These are phyloP conservation scores for Candoia aspera DNA, from an alignment of 2,113 vertebrate species.

Conservation along the genomic window DNA sequence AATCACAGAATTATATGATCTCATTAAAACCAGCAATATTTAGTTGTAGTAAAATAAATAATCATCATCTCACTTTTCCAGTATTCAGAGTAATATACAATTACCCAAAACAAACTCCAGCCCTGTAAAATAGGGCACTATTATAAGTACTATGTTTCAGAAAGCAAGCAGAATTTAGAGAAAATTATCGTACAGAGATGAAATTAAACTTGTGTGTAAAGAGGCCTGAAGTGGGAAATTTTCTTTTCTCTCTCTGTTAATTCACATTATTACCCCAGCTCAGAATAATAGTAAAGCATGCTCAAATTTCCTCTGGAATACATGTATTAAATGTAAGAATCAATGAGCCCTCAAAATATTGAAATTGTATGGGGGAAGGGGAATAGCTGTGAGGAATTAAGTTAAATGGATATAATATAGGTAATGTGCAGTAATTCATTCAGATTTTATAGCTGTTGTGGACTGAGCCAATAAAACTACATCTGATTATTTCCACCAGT, in stretches of 20 bases:
- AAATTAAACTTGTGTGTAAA: neutral
- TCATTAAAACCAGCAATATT: neutral
- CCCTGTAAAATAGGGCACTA: neutral
- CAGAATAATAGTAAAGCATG: neutral
- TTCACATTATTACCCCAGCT: neutral
- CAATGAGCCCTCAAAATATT: neutral
- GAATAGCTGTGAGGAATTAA: rapidly evolving
- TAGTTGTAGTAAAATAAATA: neutral
- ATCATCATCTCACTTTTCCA: neutral
- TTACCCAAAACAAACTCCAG: neutral
- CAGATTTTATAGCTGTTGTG: neutral
- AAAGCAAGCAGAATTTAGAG: neutral
- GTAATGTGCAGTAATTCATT: neutral
- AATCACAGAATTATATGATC: neutral
- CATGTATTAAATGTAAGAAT: neutral
- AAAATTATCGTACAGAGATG: neutral
- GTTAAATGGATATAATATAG: rapidly evolving
- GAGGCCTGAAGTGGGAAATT: neutral
- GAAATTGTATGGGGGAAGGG: rapidly evolving
- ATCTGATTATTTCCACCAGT: slow-evolving; percentile 6
- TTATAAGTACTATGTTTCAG: neutral
- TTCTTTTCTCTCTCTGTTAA: neutral
- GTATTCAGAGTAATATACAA: neutral
- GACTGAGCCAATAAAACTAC: neutral
- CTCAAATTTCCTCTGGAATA: neutral